Percentiles rank a stretch among this genome's conserved stretches.
These are phyloP conservation scores for Oscarella lobularis DNA, from an alignment of 37 sponge, comb jelly and placozoan genomes.

Conservation along the genomic window DNA sequence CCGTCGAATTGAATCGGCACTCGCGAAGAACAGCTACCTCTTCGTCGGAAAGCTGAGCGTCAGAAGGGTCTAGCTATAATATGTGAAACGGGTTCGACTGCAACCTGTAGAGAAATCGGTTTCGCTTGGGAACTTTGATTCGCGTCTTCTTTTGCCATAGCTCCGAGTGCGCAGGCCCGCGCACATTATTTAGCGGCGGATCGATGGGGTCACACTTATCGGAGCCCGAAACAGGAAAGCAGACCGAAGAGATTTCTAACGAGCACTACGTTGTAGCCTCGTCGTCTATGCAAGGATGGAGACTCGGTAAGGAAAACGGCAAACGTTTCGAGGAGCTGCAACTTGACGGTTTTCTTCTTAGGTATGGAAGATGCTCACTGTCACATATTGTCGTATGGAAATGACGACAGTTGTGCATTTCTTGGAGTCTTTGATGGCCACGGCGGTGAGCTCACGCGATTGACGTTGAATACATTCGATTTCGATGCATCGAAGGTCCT, in stretches of 20 bases:
- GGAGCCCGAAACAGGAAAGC: constrained; percentile 63
- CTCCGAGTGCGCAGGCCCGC: too few species aligned
- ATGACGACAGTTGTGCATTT: constrained; percentile 37
- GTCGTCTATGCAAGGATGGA: constrained; percentile 80
- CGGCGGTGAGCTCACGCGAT: constrained; percentile 51
- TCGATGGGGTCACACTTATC: constrained; percentile 70
- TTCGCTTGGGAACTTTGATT: too few species aligned
- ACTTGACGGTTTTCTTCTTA: background rate
- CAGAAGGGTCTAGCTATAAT: too few species aligned
- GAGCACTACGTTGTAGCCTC: constrained; percentile 36
- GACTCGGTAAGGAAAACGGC: constrained; percentile 1
- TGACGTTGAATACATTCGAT: too few species aligned
- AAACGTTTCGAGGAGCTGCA: background rate
- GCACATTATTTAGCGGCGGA: too few species aligned
- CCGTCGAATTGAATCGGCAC: background rate
- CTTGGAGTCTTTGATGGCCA: constrained; percentile 87
- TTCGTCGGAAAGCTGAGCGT: constrained; percentile 11
- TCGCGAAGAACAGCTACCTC: background rate
- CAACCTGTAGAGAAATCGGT: too few species aligned
- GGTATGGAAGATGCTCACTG: constrained; percentile 80
- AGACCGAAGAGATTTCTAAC: constrained; percentile 22
- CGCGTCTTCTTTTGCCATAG: too few species aligned
- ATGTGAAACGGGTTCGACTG: too few species aligned
- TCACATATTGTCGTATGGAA: constrained; percentile 14
- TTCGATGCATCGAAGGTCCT: background rate